Percentiles rank a stretch among this genome's conserved stretches.
These are phyloP conservation scores for Bactericera cockerelli DNA, from an alignment of 1,140 invertebrate species.

Conservation along the genomic window DNA sequence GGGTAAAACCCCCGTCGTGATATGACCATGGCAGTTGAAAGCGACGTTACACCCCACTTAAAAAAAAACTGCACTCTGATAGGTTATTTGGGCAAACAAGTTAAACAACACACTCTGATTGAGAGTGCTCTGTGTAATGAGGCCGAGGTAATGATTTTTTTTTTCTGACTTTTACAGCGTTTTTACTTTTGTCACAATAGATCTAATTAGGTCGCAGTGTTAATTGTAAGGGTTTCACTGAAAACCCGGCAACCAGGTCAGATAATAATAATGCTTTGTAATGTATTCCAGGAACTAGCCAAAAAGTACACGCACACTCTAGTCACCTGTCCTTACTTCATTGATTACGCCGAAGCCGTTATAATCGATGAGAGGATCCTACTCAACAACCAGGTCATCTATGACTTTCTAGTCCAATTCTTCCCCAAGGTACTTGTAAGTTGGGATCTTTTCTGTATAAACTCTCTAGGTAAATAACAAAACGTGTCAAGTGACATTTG, in stretches of 20 bases:
- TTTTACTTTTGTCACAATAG: too few relatives aligned
- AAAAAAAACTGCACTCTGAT: too few relatives aligned
- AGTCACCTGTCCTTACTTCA: slow-evolving; percentile 57
- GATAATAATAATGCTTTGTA: not conserved
- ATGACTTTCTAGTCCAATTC: slow-evolving; percentile 64
- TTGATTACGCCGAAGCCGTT: slow-evolving; percentile 69
- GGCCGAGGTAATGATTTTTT: too few relatives aligned
- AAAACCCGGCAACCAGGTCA: too few relatives aligned
- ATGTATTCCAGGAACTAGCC: slow-evolving; percentile 42
- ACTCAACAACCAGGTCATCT: slow-evolving; percentile 57
- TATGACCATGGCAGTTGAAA: too few relatives aligned
- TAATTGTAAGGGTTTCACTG: too few relatives aligned
- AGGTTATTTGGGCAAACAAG: too few relatives aligned
- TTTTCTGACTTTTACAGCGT: too few relatives aligned
- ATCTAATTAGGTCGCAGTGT: too few relatives aligned
- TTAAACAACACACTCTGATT: not conserved
- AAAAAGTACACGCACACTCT: slow-evolving; percentile 60
- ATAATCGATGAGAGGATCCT: slow-evolving; percentile 62
- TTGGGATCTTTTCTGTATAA: slow-evolving; percentile 10
- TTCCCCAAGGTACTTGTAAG: slow-evolving; percentile 52
- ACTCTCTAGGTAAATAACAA: slow-evolving; percentile 4
- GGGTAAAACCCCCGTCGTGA: too few relatives aligned
- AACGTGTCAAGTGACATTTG: not conserved
- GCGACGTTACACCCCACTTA: too few relatives aligned
- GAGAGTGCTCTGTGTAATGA: not conserved